These are phyloP conservation scores for Moxostoma hubbsi DNA, from an alignment of 2,797 vertebrate species.

Conservation along the genomic window DNA sequence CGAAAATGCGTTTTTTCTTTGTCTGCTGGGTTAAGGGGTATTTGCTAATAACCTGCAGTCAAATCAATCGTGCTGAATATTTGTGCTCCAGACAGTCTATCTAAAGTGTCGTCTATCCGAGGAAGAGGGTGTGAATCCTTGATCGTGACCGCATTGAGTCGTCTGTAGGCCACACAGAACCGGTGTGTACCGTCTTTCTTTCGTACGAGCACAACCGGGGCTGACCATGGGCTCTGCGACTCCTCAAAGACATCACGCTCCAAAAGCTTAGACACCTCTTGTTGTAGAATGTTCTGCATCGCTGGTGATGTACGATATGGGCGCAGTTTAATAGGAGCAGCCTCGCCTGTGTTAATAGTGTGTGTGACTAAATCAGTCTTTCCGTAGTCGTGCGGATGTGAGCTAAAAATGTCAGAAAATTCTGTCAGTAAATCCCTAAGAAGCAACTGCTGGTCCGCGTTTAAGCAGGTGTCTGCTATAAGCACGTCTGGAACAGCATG, in stretches of 20 bases:
- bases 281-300: neutral
- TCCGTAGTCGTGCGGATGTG: conserved; percentile 1
- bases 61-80: too few relatives aligned
- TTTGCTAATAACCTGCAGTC: too few relatives aligned
- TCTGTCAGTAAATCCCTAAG: too few relatives aligned
- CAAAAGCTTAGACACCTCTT: conserved; percentile 24
- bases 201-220: neutral
- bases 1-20: too few relatives aligned
- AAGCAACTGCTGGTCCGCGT: too few relatives aligned
- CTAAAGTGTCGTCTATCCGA: neutral
- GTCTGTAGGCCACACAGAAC: conserved; percentile 4
- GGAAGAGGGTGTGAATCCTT: conserved; percentile 9
- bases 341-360: neutral
- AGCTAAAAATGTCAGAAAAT: conserved; percentile 27
- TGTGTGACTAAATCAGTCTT: neutral
- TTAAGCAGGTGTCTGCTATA: too few relatives aligned
- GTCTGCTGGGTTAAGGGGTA: too few relatives aligned
- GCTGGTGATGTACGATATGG: conserved; percentile 15
- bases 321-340: conserved; percentile 4
- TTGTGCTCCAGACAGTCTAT: neutral
- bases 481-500: too few relatives aligned
- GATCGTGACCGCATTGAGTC: neutral
- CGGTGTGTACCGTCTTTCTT: neutral
- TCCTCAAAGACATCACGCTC: neutral
- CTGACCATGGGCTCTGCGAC: neutral